Evolutionary conservation across 2,113 vertebrate genomes (phyloP).

Genomic region (Equus przewalskii): DNA sequence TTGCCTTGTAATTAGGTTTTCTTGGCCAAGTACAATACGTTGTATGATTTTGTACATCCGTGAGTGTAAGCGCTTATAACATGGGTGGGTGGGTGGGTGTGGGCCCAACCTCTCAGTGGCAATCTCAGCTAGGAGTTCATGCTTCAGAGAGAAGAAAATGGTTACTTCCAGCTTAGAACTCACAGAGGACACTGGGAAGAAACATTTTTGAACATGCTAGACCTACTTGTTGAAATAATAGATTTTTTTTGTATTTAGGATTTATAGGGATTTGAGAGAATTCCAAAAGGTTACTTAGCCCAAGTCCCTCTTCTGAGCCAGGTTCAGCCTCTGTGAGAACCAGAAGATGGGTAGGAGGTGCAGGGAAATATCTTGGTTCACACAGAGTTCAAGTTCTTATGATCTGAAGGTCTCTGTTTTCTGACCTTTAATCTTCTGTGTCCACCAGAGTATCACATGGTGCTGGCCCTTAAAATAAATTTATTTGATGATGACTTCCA

Average conservation of each 20-base stretch:
- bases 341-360: not conserved
- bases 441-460: not conserved
- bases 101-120: not conserved
- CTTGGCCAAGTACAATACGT: not conserved
- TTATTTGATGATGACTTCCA: not conserved
- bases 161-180: not conserved
- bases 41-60: not conserved
- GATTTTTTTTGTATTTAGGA: not conserved
- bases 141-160: not conserved
- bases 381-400: not conserved
- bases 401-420: not conserved
- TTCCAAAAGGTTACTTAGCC: not conserved
- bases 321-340: not conserved
- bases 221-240: not conserved
- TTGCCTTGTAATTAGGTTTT: not conserved
- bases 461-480: not conserved
- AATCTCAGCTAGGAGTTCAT: not conserved
- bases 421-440: not conserved
- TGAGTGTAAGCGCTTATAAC: not conserved
- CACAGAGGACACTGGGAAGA: not conserved
- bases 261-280: not conserved
- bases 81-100: not conserved
- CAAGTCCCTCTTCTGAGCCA: not conserved
- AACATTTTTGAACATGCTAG: not conserved
- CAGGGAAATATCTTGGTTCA: not conserved